Percentiles rank a stretch among this genome's conserved stretches.
phyloP scores from a whole-genome alignment of 2,113 vertebrate genomes.

The Solea senegalensis region DNA sequence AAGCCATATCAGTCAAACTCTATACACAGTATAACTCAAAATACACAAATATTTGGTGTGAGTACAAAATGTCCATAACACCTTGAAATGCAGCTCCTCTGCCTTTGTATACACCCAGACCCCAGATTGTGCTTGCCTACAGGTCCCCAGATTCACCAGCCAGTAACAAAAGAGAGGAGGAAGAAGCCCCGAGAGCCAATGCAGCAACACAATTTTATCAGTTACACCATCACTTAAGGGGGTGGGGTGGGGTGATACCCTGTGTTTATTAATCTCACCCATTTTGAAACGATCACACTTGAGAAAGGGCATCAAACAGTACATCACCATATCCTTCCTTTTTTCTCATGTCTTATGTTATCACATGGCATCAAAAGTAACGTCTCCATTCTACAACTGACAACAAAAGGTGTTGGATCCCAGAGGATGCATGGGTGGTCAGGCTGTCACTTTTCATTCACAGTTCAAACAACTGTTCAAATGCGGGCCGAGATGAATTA shows the following conservation, averaged over 20 bases:
- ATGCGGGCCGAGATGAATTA: not conserved
- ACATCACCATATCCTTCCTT: not conserved
- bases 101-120: not conserved
- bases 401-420: conserved; percentile 16
- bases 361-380: not conserved
- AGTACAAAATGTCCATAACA: too few relatives aligned
- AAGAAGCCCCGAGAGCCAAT: not conserved
- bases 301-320: not conserved
- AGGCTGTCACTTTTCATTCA: not conserved
- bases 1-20: too few relatives aligned
- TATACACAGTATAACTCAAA: too few relatives aligned
- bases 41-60: too few relatives aligned
- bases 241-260: too few relatives aligned
- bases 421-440: not conserved
- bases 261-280: too few relatives aligned
- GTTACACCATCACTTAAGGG: not conserved
- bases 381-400: not conserved
- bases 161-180: not conserved
- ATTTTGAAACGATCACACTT: not conserved
- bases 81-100: too few relatives aligned
- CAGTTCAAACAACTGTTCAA: not conserved
- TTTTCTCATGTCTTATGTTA: not conserved
- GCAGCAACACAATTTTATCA: not conserved
- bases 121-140: not conserved
- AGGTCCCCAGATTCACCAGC: not conserved